These are phyloP conservation scores for Xenotilapia flavipinnis DNA, from an alignment of 2,113 vertebrate species.

Conservation along the genomic window DNA sequence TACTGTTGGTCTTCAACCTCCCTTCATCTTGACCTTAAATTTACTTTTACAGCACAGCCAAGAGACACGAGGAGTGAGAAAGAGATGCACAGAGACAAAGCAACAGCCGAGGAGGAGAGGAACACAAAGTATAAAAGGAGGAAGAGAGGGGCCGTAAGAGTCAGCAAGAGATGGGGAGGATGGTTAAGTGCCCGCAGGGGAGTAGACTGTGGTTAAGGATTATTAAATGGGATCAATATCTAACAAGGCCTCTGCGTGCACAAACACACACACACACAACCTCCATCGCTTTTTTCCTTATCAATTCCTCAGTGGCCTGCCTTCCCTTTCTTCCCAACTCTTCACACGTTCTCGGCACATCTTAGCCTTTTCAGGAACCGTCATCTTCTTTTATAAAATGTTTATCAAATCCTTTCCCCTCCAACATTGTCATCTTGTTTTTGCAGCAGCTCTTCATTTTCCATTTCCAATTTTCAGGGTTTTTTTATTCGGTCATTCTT, in stretches of 20 bases:
- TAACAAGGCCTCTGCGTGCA: constrained; percentile 51
- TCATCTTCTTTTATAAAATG: not conserved
- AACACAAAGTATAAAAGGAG: not conserved
- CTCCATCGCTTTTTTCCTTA: not conserved
- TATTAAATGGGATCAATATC: constrained; percentile 75
- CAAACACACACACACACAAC: not conserved
- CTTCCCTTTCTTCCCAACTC: not conserved
- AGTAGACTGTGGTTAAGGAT: constrained; percentile 56
- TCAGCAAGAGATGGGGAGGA: not conserved
- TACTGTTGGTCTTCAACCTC: constrained; percentile 15
- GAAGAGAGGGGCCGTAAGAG: not conserved
- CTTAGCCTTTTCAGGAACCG: not conserved
- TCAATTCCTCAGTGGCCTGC: not conserved
- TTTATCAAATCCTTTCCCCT: not conserved
- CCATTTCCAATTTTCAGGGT: not conserved
- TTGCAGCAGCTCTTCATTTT: not conserved
- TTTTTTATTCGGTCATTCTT: not conserved
- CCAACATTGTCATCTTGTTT: not conserved
- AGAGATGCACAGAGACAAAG: not conserved
- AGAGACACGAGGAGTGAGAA: not conserved
- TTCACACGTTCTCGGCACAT: not conserved
- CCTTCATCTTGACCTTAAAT: constrained; percentile 27
- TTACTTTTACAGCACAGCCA: not conserved
- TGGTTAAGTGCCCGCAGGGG: constrained; percentile 67
- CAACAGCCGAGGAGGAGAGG: not conserved